Conservation (phyloP, 2,888 invertebrate species). For the Hipparchia sbordonii region DNA sequence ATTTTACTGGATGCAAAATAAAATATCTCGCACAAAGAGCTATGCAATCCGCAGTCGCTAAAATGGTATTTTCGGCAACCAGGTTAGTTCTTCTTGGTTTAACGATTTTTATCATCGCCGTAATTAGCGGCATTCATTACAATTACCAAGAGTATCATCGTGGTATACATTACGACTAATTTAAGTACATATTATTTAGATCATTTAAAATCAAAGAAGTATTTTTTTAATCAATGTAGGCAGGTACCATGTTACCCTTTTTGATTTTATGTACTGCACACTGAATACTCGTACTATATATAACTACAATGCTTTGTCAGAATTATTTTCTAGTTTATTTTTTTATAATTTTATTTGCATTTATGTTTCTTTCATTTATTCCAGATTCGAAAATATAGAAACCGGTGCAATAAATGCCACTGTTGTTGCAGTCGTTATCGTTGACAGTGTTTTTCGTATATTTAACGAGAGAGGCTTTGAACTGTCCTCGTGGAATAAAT, state of each 20-base stretch:
- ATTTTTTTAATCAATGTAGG: no score
- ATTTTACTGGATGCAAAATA: slow-evolving; percentile 83
- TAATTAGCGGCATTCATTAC: no score
- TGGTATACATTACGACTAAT: no score
- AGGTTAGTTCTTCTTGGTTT: slow-evolving; percentile 65
- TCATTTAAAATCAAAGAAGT: no score
- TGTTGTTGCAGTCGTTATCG: slow-evolving; percentile 83
- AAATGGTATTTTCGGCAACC: slow-evolving; percentile 85
- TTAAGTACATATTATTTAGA: no score
- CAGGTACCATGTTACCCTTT: no score
- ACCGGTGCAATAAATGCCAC: slow-evolving; percentile 85
- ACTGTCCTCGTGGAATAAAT: slow-evolving; percentile 85
- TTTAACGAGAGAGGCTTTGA: slow-evolving; percentile 84
- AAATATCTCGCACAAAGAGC: slow-evolving; percentile 79
- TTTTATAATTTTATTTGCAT: not conserved
- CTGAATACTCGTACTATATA: no score
- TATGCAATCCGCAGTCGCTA: slow-evolving; percentile 84
- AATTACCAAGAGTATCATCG: no score
- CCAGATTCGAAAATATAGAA: slow-evolving; percentile 84
- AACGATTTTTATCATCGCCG: no score
- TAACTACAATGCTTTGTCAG: not conserved
- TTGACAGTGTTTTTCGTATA: slow-evolving; percentile 83
- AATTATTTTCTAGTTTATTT: slow-evolving; percentile 21
- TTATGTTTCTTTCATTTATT: slow-evolving; percentile 48
- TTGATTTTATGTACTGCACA: no score